Evolutionary conservation across 1,140 invertebrate species (phyloP), one percentile per base, ranked within the genome.

Genomic region (Stegodyphus mimosarum): DNA sequence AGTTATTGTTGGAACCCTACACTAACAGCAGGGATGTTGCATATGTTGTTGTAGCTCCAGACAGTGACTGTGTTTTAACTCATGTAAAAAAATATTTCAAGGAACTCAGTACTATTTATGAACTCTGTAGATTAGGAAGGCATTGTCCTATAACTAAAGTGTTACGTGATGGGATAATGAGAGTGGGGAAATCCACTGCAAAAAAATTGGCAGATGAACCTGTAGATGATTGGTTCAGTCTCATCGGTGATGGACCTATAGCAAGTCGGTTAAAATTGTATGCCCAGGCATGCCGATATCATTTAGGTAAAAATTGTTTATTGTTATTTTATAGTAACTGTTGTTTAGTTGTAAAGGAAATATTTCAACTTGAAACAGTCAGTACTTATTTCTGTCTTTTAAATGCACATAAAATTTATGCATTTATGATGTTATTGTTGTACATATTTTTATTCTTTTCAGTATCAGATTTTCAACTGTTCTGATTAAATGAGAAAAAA

Each of bases 21-120:
- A 95, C 97, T 7, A 96, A 96, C 89, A 92, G 95, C 0, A 93
- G 97, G 49, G 97, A 99, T 90, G 94, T 99, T 5, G 96, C 96
- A 6, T 99, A 99, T 89, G 93, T 99, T 52, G 96, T 99, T 7
- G 93, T 99, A 0, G 94, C 96, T 17, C 98, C 98, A 0, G 98
- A 99, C 88, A 96, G 94, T 89, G 96, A 97, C 74, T 94, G 94
- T 77, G 93, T 99, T 51, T 90, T 96, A 9, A 93, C 93, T 48
- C 94, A 94, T 89, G 94, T 96, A 0, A 94, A 94, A 86, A 92
- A 93, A 1, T 99, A 97, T 92, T 99, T 99, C 92, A 94, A 95
- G 76, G 97, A 99, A 90, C 91, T 99, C 0, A 97, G 95, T 77
- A 94, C 95, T 51, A 94, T 95, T 64, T 99, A 99, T 90, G 97